Conservation (phyloP, 1,140 invertebrate genomes). For the Pachypeltis micranthus region DNA sequence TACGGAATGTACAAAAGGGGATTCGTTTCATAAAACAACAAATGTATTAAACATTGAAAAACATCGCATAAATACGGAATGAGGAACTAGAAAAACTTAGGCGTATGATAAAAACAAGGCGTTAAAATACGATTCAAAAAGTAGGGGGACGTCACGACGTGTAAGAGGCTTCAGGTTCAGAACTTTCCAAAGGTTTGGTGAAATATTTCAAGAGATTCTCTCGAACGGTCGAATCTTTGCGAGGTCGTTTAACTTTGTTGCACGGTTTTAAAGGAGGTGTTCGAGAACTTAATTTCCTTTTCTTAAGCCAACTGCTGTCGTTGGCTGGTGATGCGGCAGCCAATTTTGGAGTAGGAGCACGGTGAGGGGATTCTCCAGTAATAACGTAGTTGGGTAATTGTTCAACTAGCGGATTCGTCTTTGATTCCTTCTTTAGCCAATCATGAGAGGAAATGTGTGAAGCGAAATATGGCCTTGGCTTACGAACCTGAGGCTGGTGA, state of each 20-base stretch:
- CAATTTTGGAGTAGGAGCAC: neutral
- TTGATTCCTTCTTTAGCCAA: no score
- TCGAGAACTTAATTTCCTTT: neutral
- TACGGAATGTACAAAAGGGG: no score
- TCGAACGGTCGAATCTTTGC: neutral
- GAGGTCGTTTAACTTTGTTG: neutral
- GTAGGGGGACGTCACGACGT: no score
- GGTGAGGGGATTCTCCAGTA: neutral
- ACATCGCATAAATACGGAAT: no score
- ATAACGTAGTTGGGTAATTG: neutral
- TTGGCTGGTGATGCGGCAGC: neutral
- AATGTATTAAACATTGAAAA: no score
- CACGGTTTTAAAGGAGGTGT: neutral
- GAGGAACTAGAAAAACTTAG: no score
- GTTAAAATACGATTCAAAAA: no score
- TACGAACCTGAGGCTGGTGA: neutral
- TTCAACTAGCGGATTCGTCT: neutral
- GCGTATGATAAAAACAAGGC: no score
- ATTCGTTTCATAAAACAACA: no score
- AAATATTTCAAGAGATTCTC: neutral
- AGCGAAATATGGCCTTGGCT: neutral
- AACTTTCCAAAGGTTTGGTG: conserved; percentile 48
- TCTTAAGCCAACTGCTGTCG: neutral
- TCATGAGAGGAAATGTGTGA: neutral
- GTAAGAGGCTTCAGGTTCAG: no score